Evolutionary conservation across 2,113 vertebrate species (phyloP).

Genomic region (Entomyzon cyanotis): DNA sequence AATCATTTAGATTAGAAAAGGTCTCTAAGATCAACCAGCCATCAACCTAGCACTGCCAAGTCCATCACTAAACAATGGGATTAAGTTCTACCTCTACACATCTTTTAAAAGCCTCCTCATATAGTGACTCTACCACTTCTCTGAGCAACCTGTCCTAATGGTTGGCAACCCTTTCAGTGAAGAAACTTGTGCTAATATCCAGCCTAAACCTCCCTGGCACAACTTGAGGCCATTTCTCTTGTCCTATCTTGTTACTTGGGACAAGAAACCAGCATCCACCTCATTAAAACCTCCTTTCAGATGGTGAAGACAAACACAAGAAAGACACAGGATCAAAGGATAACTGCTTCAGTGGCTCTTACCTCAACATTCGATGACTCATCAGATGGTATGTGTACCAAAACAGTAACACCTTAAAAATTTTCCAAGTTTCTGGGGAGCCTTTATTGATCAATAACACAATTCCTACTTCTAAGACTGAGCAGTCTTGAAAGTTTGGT

Average conservation of each 20-base stretch:
- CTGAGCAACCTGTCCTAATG: background rate
- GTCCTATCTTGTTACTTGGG: background rate
- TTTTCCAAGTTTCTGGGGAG: background rate
- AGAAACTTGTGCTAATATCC: background rate
- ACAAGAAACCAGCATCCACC: background rate
- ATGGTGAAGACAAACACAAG: background rate
- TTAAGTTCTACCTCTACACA: background rate
- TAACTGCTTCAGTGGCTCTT: background rate
- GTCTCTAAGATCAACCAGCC: background rate
- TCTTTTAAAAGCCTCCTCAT: background rate
- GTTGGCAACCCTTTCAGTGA: background rate
- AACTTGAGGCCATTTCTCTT: background rate
- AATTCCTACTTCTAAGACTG: background rate
- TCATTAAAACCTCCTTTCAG: background rate
- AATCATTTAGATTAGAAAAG: background rate
- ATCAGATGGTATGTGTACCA: background rate
- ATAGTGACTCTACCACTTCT: background rate
- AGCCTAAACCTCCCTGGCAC: background rate
- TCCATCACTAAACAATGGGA: background rate
- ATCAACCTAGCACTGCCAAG: background rate
- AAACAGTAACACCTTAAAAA: background rate
- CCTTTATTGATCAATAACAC: background rate
- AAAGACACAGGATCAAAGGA: background rate
- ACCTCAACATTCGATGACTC: background rate
- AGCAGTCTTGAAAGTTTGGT: background rate